Percentiles rank a stretch among this genome's conserved stretches.
These are phyloP conservation scores for Glomeris marginata DNA, from an alignment of 2,888 invertebrate genomes.

Conservation along the genomic window DNA sequence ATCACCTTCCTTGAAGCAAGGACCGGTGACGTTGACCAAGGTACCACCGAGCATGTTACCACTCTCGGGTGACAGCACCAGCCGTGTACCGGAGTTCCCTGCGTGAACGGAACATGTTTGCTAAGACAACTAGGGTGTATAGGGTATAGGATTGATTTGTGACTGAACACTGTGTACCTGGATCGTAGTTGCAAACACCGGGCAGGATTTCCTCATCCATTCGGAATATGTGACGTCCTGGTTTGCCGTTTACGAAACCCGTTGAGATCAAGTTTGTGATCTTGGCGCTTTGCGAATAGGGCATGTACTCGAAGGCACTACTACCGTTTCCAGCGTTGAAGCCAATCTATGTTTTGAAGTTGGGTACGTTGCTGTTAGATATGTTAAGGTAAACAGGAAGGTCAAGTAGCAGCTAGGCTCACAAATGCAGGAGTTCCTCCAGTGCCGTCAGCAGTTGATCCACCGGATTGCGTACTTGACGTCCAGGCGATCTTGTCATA, in stretches of 20 bases:
- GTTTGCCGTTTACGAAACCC: conserved; percentile 73
- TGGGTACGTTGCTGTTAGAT: too few species aligned
- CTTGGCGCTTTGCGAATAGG: conserved; percentile 75
- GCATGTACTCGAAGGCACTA: conserved; percentile 68
- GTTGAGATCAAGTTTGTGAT: conserved; percentile 65
- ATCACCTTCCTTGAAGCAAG: conserved; percentile 65
- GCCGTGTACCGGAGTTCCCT: conserved; percentile 37
- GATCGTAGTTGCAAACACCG: conserved; percentile 55
- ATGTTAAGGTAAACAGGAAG: too few species aligned
- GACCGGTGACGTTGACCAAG: conserved; percentile 89
- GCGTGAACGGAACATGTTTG: too few species aligned
- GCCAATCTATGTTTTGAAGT: too few species aligned
- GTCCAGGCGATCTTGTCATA: conserved; percentile 84
- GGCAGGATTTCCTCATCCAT: conserved; percentile 87
- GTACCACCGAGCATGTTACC: conserved; percentile 97
- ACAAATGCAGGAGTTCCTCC: conserved; percentile 77
- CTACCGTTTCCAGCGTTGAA: conserved; percentile 96
- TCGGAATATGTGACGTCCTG: conserved; percentile 84
- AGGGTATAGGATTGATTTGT: too few species aligned
- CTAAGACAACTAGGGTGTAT: too few species aligned
- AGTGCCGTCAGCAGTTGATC: conserved; percentile 70
- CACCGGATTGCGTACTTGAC: conserved; percentile 77
- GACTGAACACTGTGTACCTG: conserved; percentile 21
- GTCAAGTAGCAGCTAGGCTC: conserved; percentile 33
- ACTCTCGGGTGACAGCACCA: conserved; percentile 80